Percentiles rank a stretch among this genome's conserved stretches.
Evolutionary conservation across 1,140 invertebrate species (phyloP).

Genomic region (Brachionus rubens): DNA sequence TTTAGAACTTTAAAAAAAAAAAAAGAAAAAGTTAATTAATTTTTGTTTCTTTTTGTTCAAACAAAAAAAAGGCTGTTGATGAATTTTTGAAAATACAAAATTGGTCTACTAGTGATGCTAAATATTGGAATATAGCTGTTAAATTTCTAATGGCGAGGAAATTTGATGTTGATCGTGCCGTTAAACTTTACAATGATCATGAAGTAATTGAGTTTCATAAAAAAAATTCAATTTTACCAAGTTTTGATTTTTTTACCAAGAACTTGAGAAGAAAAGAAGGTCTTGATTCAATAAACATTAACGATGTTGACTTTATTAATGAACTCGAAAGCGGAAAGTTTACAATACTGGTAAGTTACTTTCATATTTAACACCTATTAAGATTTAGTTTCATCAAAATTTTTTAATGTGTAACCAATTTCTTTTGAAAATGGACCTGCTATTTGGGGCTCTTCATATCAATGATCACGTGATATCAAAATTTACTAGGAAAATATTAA

Average conservation of each 20-base stretch:
- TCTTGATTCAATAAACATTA: constrained; percentile 75
- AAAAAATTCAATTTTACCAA: not conserved
- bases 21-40: not conserved
- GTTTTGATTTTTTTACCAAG: constrained; percentile 50
- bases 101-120: constrained; percentile 4
- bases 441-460: too few relatives aligned
- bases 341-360: constrained; percentile 81
- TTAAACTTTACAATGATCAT: constrained; percentile 83
- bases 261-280: constrained; percentile 77
- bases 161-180: constrained; percentile 82
- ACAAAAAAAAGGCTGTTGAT: not conserved
- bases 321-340: constrained; percentile 92
- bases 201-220: constrained; percentile 63
- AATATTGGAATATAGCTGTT: constrained; percentile 73
- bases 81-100: constrained; percentile 14
- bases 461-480: too few relatives aligned
- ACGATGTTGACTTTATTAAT: constrained; percentile 73
- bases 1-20: not conserved
- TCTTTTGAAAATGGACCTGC: too few relatives aligned
- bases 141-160: constrained; percentile 91
- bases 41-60: not conserved
- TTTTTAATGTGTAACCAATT: too few relatives aligned
- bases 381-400: too few relatives aligned
- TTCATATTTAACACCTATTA: too few relatives aligned
- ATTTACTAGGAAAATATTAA: too few relatives aligned